Percentiles rank a stretch among this genome's conserved stretches.
These are phyloP conservation scores for Cotesia glomerata DNA, from an alignment of 1,140 invertebrate species.

Conservation along the genomic window DNA sequence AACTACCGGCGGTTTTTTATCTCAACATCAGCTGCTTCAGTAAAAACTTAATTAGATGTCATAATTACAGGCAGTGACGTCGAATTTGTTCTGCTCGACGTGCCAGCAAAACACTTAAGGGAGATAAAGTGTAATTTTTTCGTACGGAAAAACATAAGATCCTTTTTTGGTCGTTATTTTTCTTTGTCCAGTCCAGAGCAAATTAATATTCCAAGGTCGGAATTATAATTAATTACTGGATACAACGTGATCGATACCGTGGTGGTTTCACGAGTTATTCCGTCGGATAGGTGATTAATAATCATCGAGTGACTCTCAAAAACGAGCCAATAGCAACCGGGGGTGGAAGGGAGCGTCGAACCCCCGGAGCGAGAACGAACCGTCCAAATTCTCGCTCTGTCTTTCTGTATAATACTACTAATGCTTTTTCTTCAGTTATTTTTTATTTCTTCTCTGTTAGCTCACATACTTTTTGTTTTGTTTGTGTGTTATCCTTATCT, in stretches of 20 bases:
- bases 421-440: neutral
- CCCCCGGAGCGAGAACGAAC: slow-evolving; percentile 41
- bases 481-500: slow-evolving; percentile 1
- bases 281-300: slow-evolving; percentile 34
- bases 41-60: slow-evolving; percentile 63
- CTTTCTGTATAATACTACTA: neutral
- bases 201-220: slow-evolving; percentile 29
- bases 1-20: slow-evolving; percentile 28
- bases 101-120: neutral
- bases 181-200: neutral
- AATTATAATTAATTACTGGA: slow-evolving; percentile 38
- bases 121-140: neutral
- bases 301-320: slow-evolving; percentile 37
- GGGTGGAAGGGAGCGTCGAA: slow-evolving; percentile 23
- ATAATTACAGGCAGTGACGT: slow-evolving; percentile 59
- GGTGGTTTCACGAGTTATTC: slow-evolving; percentile 23
- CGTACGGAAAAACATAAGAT: neutral
- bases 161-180: neutral
- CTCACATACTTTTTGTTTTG: neutral
- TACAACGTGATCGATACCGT: slow-evolving; percentile 36
- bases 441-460: neutral
- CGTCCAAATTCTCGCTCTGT: slow-evolving; percentile 28
- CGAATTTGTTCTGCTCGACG: slow-evolving; percentile 34
- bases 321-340: neutral
- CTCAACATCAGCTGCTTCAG: slow-evolving; percentile 43